Evolutionary conservation across 2,888 invertebrate genomes (phyloP).

Genomic region (Agrochola macilenta): DNA sequence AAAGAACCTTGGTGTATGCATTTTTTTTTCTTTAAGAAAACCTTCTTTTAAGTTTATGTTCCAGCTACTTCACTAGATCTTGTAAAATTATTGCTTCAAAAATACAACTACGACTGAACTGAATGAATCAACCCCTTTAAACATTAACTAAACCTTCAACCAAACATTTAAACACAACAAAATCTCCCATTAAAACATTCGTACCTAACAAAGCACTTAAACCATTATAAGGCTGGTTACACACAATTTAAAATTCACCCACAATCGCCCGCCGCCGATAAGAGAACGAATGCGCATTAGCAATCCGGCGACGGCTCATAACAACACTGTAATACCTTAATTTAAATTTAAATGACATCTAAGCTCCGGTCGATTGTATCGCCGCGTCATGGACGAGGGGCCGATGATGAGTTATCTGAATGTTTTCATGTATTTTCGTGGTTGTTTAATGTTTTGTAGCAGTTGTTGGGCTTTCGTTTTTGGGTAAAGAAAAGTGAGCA

Average conservation of each 20-base stretch:
- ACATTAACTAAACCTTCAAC: conserved; percentile 31
- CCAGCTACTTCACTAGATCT: not conserved
- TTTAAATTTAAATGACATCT: conserved; percentile 90
- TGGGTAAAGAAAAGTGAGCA: not conserved
- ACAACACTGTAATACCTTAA: conserved; percentile 86
- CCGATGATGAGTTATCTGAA: conserved; percentile 59
- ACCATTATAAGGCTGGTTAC: conserved; percentile 66
- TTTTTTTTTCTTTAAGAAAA: no score
- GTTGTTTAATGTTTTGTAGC: conserved; percentile 25
- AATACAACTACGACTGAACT: not conserved
- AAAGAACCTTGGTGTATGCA: no score
- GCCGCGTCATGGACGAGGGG: conserved; percentile 71
- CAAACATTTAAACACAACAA: conserved; percentile 28
- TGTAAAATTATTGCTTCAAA: not conserved
- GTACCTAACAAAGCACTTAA: conserved; percentile 57
- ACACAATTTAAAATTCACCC: conserved; percentile 79
- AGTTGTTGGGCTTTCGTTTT: not conserved
- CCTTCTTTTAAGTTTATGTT: not conserved
- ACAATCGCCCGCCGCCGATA: conserved; percentile 73
- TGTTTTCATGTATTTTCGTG: conserved; percentile 50
- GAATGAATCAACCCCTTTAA: not conserved
- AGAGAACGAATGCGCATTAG: conserved; percentile 72
- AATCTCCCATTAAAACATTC: conserved; percentile 57
- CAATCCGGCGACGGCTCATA: conserved; percentile 73
- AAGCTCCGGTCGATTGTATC: conserved; percentile 81